phyloP scores from a whole-genome alignment of 53 echinoderm and acorn worm species.

The Glandiceps talaboti region DNA sequence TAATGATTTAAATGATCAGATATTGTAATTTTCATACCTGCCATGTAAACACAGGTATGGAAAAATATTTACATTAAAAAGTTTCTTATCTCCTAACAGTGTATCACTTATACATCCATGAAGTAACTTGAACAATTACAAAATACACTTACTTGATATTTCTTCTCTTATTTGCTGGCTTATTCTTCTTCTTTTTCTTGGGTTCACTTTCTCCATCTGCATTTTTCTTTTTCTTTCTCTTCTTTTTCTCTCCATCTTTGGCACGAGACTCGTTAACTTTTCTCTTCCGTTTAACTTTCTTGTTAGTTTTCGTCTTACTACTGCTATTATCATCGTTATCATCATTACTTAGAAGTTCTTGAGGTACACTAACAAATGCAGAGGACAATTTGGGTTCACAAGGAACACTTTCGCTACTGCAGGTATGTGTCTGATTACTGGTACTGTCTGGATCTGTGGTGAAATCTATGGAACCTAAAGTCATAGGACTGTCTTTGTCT shows the following conservation, averaged over 20 bases:
- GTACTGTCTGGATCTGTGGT: background rate
- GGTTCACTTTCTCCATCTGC: background rate
- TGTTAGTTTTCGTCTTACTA: background rate
- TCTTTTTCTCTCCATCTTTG: background rate
- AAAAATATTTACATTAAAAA: too few species aligned
- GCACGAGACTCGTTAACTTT: background rate
- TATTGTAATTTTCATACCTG: too few species aligned
- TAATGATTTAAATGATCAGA: too few species aligned
- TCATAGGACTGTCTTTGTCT: slow-evolving; percentile 1
- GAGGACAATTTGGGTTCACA: slow-evolving; percentile 11
- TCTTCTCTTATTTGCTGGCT: slow-evolving; percentile 40
- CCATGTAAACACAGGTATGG: too few species aligned
- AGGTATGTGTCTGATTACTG: background rate
- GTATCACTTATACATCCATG: too few species aligned
- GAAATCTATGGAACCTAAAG: background rate
- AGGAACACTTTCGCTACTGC: background rate
- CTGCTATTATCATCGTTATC: background rate
- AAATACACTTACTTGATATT: slow-evolving; percentile 57
- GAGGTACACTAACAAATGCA: slow-evolving; percentile 54
- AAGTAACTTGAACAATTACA: too few species aligned
- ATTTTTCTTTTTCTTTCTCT: slow-evolving; percentile 1
- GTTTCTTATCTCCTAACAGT: too few species aligned
- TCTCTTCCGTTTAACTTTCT: slow-evolving; percentile 10
- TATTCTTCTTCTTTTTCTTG: slow-evolving; percentile 28
- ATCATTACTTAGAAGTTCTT: slow-evolving; percentile 22